These are phyloP conservation scores for Drosophila pseudotalamancana DNA, from an alignment of 2,888 invertebrate species.

Conservation along the genomic window DNA sequence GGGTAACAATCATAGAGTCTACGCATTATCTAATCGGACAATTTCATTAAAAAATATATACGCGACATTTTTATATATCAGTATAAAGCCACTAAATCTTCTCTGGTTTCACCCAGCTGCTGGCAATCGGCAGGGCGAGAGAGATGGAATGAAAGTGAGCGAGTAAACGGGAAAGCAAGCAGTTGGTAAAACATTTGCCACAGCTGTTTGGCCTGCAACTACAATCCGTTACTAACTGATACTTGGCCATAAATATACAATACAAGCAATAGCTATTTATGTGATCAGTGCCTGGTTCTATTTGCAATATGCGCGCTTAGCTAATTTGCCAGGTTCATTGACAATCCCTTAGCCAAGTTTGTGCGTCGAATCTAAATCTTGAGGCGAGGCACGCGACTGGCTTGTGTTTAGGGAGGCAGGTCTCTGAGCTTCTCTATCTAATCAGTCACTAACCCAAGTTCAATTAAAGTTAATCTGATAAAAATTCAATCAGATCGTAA, in stretches of 20 bases:
- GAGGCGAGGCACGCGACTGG: slow-evolving; percentile 14
- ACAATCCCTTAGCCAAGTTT: background rate
- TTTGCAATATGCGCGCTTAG: background rate
- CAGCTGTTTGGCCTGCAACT: slow-evolving; percentile 38
- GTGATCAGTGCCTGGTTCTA: background rate
- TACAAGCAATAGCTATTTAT: background rate
- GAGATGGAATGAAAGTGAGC: background rate
- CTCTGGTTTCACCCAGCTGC: background rate
- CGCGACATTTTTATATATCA: slow-evolving; percentile 15
- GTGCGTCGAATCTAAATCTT: background rate
- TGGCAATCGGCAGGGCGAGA: background rate
- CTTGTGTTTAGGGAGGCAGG: slow-evolving; percentile 37
- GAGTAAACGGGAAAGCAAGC: background rate
- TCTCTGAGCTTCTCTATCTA: slow-evolving; percentile 37
- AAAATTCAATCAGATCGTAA: slow-evolving; percentile 38
- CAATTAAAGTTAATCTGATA: slow-evolving; percentile 51
- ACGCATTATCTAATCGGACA: slow-evolving; percentile 28
- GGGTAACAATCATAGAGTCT: background rate
- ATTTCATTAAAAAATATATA: slow-evolving; percentile 28
- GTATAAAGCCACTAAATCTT: background rate
- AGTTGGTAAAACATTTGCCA: slow-evolving; percentile 33
- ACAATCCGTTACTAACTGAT: background rate
- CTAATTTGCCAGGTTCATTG: background rate
- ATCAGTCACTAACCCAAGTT: slow-evolving; percentile 37
- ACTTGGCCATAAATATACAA: background rate